Percentiles rank a stretch among this genome's conserved stretches.
Evolutionary conservation across 2,113 vertebrate genomes (phyloP).

Genomic region (Gymnorhina tibicen): DNA sequence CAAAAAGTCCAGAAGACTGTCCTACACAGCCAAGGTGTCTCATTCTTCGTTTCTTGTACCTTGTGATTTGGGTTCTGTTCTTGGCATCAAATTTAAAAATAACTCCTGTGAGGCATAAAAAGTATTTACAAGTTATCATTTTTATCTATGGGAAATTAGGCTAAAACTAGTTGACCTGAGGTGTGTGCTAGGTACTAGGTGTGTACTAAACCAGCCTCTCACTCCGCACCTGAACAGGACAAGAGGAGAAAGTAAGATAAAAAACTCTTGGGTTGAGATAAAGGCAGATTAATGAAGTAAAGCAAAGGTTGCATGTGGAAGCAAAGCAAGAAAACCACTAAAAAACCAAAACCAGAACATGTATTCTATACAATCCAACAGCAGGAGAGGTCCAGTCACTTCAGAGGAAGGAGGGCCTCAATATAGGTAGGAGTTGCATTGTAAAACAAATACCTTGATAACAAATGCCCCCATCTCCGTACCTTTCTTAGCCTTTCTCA

Average conservation of each 20-base stretch:
- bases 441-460: background rate
- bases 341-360: background rate
- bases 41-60: background rate
- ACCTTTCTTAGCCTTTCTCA: background rate
- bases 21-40: background rate
- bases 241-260: background rate
- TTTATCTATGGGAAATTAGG: background rate
- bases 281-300: background rate
- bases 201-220: background rate
- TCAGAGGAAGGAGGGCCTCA: background rate
- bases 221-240: background rate
- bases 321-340: background rate
- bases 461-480: fast-evolving
- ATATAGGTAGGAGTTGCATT: background rate
- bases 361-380: background rate
- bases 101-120: background rate
- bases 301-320: background rate
- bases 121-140: background rate
- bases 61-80: background rate
- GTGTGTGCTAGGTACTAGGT: background rate
- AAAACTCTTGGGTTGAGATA: background rate
- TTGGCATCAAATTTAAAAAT: background rate
- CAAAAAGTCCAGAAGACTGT: background rate
- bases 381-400: background rate
- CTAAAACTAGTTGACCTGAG: background rate